Base-by-base conservation (phyloP, 2,797 vertebrate species). In the Anguilla marmorata region DNA sequence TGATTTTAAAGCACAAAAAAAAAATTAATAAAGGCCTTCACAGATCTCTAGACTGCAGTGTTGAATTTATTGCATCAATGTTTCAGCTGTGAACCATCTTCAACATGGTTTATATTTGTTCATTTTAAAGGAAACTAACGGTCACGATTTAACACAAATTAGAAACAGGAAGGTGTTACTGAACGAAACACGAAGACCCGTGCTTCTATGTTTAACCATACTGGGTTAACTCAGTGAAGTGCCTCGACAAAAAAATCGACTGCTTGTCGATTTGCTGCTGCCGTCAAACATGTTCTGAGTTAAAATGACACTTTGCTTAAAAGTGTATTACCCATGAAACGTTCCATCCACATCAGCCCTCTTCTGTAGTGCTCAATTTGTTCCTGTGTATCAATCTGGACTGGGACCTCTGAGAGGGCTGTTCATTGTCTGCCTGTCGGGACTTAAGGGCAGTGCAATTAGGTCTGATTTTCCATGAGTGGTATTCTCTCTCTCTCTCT, bases 31-130 rank as follows among this genome's bases (percentile, higher is more conserved):
- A 66, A 66, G 63, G 3, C 24, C 2, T 8, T 27, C 63, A 66
- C 21, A 27, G n/a, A 7, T 66, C 24, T 27, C 63, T n/a, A n/a
- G 3, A 27, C 24, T 27, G 24, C n/a, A n/a, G 58, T 66, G 63
- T 66, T 66, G 21, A 66, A 66, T 66, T 66, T 66, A 66, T 66
- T 66, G 16, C 60, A n/a, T 66, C 60, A n/a, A 66, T 66, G 63
- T 66, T n/a, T 66, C 63, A 66, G n/a, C 63, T 66, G 63, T 5
- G 63, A 66, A 14, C 6, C n/a, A 24, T 27, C 63, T 66, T n/a
- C 24, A 2, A 8, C 1, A 6, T 66, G 24, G n/a, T 66, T n/a
- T n/a, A 27, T 66, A 24, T 27, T 66, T 66, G 63, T 66, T 66
- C 5, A 66, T 66, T 66, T n/a, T n/a, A 66, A n/a, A n/a, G 63